Evolutionary conservation across 2,113 vertebrate genomes (phyloP), one percentile per base, ranked within the genome.

Genomic region (Amphiprion ocellaris): DNA sequence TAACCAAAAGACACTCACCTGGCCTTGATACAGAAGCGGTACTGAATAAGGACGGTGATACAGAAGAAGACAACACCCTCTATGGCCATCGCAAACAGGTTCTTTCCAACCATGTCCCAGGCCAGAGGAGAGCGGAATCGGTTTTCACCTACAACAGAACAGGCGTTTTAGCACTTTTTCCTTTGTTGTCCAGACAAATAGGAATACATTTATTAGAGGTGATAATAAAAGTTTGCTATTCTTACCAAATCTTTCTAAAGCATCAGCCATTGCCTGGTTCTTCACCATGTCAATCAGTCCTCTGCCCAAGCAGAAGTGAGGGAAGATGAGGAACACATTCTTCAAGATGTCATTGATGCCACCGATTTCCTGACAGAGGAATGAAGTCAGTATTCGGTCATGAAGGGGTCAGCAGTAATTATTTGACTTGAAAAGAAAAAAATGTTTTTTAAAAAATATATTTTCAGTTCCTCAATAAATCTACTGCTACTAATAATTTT

Each of bases 241-340:
- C 95, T 94, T 88, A 99, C 98, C 98, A 83, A 99, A 99, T 85
- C 98, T 96, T 92, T 99, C 97, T 79, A 99, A 86, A 74, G 98
- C 98, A 60, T 99, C 98, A 8, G 97, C 96, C 97, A 99, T 99
- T 1, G 98, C 98, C 91, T 99, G 98, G 85, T 99, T 99, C 94
- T 99, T 99, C 92, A 99, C 98, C 98, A 99, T 99, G 87, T 99
- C 98, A 53, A 99, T 99, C 28, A 99, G 94, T 12, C 98, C 98
- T 59, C 98, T 91, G 2, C 98, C 98, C 88, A 99, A 87, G 82
- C 98, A 99, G 93, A 99, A 99, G 92, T 99, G 98, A 28, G 98
- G 98, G 79, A 99, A 99, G 87, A 99, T 99, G 78, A 99, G 95
- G 83, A 99, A 99, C 23, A 99, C 97, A 1, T 98, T 98, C 85